These are phyloP conservation scores for Ormia ochracea DNA, from an alignment of 2,888 invertebrate genomes.

Conservation along the genomic window DNA sequence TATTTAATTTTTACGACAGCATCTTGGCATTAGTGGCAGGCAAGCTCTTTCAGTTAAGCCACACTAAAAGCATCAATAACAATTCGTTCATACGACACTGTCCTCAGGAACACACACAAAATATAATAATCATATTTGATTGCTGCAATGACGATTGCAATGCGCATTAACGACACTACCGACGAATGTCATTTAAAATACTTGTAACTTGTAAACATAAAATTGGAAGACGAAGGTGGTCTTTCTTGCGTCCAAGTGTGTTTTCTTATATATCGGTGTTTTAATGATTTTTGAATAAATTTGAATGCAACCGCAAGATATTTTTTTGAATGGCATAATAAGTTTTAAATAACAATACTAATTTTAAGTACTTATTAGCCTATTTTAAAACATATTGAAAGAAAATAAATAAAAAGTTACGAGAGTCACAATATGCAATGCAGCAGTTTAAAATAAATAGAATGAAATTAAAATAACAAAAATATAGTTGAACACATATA, in stretches of 20 bases:
- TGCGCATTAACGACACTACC: conserved; percentile 9
- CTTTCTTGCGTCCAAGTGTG: not conserved
- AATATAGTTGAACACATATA: too few relatives aligned
- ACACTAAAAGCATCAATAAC: not conserved
- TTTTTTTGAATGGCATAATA: not conserved
- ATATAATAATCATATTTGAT: not conserved
- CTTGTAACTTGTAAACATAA: not conserved
- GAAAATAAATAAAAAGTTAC: too few relatives aligned
- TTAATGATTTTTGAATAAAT: not conserved
- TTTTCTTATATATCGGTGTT: not conserved
- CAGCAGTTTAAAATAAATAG: too few relatives aligned
- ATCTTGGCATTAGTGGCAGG: too few relatives aligned
- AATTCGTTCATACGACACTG: not conserved
- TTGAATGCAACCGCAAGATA: not conserved
- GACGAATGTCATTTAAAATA: conserved; percentile 4
- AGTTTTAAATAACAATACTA: not conserved
- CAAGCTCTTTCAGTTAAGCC: not conserved
- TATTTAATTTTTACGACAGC: not conserved
- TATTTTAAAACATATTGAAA: too few relatives aligned
- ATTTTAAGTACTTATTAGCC: not conserved
- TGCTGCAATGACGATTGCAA: conserved; percentile 2
- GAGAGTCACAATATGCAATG: too few relatives aligned
- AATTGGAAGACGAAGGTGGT: not conserved
- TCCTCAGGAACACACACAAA: not conserved
- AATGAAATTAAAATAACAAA: too few relatives aligned